Evolutionary conservation across 2,888 invertebrate genomes (phyloP), one percentile per base, ranked within the genome.

Genomic region (Acronicta alni): DNA sequence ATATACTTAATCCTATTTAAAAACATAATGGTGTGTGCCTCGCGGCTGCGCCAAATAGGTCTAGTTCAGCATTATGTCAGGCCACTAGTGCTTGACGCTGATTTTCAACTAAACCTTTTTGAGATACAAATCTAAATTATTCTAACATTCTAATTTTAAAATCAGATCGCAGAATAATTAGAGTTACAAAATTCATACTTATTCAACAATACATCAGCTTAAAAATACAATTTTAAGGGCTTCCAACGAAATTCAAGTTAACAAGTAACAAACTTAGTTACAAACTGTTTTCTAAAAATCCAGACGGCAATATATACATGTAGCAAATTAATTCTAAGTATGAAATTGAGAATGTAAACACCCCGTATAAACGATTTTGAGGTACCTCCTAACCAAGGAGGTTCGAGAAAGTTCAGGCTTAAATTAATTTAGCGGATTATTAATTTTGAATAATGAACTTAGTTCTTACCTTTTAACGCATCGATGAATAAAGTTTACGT

Each of bases 401-500:
- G 88, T 89, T 30, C 88, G 79, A 82, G 81, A 87, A 90, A 91
- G 85, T 91, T 90, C 79, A 77, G 83, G 88, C 90, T 89, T 83
- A 88, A 90, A 90, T 93, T 89, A 90, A 93, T 93, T 92, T 90
- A 84, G 85, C 85, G 90, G 90, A 90, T 92, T 92, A 92, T 92
- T 93, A 92, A 92, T 90, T 91, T 90, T 89, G 88, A 90, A 87
- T 91, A 89, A 90, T 89, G 89, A 89, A 89, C 88, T 87, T 81
- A 73, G 80, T 77, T 84, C 81, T 83, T 79, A 79, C 72, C 61
- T 70, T 67, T 65, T 49, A 68, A 62, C 62, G 67, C 65, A 60
- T 67, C 67, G 65, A 78, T 72, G 67, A 75, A 72, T 80, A 59
- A 51, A 68, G 62, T 68, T 72, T 56, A 49, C 44, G 15, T 57